phyloP scores from a whole-genome alignment of 2,797 vertebrate genomes.

The Pagetopsis macropterus region DNA sequence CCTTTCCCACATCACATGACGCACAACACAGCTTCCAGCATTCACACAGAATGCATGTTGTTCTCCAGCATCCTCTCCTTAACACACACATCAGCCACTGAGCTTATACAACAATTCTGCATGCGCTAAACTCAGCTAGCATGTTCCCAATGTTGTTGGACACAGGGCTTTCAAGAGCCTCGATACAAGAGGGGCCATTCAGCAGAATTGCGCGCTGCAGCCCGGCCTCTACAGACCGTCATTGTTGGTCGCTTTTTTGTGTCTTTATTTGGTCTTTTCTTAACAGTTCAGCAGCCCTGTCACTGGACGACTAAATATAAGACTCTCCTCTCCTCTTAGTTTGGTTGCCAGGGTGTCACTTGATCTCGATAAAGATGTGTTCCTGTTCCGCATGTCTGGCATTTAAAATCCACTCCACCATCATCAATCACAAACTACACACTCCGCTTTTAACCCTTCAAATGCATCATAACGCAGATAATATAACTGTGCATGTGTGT shows the following conservation, averaged over 20 bases:
- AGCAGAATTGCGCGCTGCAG: constrained; percentile 41
- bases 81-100: constrained; percentile 7
- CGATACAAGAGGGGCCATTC: constrained; percentile 63
- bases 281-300: constrained; percentile 8
- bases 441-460: not conserved
- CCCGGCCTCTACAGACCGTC: constrained; percentile 36
- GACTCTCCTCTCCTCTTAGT: constrained; percentile 30
- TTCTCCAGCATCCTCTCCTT: constrained; percentile 24
- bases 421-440: constrained; percentile 8
- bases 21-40: constrained; percentile 48
- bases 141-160: constrained; percentile 64
- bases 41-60: constrained; percentile 50
- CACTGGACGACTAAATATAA: constrained; percentile 52
- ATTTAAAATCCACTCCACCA: constrained; percentile 48
- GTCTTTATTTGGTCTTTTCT: constrained; percentile 43
- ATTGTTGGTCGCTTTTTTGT: constrained; percentile 51
- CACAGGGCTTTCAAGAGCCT: constrained; percentile 51
- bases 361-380: constrained; percentile 36
- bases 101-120: constrained; percentile 40
- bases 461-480: not conserved
- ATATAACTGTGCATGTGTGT: constrained; percentile 13
- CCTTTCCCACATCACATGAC: constrained; percentile 37
- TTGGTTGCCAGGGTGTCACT: constrained; percentile 56
- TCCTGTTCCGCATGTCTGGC: constrained; percentile 44
- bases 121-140: constrained; percentile 60